A percentile compares a stretch with the other conserved stretches of the same genome.
phyloP scores from a whole-genome alignment of 2,797 vertebrate genomes.

The Aplochiton taeniatus region DNA sequence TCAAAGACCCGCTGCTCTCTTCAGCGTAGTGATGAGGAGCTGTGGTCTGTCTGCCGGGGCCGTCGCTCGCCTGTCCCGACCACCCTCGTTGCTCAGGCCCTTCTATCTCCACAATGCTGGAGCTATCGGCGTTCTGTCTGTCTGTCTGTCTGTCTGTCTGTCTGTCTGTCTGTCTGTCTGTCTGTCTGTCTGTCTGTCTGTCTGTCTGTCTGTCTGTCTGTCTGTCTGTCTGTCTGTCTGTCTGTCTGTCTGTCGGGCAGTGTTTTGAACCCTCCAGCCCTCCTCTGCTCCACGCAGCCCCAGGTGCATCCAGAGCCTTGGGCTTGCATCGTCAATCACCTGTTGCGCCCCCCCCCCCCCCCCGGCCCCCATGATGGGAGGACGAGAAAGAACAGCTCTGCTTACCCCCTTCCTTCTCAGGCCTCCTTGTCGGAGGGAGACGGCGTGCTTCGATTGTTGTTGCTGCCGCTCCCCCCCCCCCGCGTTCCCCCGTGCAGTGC shows the following conservation, averaged over 20 bases:
- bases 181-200: conserved; percentile 17
- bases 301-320: background rate
- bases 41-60: conserved; percentile 55
- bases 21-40: conserved; percentile 61
- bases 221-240: background rate
- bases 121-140: conserved; percentile 14
- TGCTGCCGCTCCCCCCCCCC: conserved; percentile 27
- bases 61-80: conserved; percentile 57
- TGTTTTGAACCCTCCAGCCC: background rate
- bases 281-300: background rate
- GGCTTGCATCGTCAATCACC: conserved; percentile 1
- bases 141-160: background rate
- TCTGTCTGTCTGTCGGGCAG: background rate
- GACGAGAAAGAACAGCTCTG: conserved; percentile 10
- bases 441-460: conserved; percentile 18
- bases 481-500: conserved; percentile 15
- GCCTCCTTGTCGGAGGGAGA: conserved; percentile 2
- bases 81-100: conserved; percentile 28
- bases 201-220: background rate
- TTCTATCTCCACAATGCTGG: conserved; percentile 11
- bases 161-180: conserved; percentile 11
- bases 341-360: conserved; percentile 25
- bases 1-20: conserved; percentile 58
- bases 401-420: conserved; percentile 14
- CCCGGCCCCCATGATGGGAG: conserved; percentile 9